Percentiles rank a stretch among this genome's conserved stretches.
phyloP scores from a whole-genome alignment of 2,113 vertebrate species.

The Tupaia chinensis region DNA sequence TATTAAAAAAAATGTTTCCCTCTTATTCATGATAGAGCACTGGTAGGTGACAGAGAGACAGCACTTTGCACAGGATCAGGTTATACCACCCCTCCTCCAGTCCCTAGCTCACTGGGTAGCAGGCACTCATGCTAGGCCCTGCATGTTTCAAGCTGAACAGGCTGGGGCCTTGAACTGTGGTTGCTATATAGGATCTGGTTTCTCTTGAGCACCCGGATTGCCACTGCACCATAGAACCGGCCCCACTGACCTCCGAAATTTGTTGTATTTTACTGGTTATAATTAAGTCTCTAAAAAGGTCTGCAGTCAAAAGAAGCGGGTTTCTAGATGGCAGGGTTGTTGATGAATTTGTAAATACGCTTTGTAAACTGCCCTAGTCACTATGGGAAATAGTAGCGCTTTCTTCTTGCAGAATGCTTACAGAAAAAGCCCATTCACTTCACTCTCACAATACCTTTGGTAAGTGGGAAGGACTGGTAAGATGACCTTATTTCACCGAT shows the following conservation, averaged over 20 bases:
- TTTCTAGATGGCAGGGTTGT: background rate
- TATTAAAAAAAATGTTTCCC: background rate
- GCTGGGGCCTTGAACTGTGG: too few relatives aligned
- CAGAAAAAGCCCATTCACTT: background rate
- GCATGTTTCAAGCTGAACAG: too few relatives aligned
- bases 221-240: too few relatives aligned
- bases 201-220: too few relatives aligned
- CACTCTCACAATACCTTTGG: background rate
- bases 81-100: too few relatives aligned
- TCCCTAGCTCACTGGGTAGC: too few relatives aligned
- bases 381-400: background rate
- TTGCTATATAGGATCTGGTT: too few relatives aligned
- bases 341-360: background rate
- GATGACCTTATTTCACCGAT: background rate
- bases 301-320: background rate
- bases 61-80: too few relatives aligned
- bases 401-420: background rate
- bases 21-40: too few relatives aligned
- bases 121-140: too few relatives aligned
- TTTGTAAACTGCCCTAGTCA: background rate
- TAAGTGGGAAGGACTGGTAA: background rate
- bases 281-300: background rate
- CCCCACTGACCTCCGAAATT: background rate
- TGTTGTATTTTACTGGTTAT: background rate
- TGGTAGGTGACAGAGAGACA: too few relatives aligned